A percentile compares a stretch with the other conserved stretches of the same genome.
Conservation (phyloP, 2,797 vertebrate species). For the Fratercula arctica region DNA sequence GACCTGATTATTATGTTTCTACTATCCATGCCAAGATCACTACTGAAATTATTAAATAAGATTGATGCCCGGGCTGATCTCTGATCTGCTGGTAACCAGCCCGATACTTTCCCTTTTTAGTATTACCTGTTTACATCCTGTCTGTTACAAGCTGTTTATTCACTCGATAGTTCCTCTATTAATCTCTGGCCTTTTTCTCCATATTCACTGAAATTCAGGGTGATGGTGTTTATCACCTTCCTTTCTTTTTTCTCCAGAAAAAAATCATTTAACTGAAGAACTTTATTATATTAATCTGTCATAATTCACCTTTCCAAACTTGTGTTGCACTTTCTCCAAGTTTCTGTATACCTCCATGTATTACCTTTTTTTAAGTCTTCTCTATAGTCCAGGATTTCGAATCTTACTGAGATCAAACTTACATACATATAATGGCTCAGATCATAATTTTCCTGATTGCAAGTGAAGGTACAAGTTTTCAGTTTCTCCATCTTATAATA, state of each 20-base stretch:
- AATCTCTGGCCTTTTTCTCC: not conserved
- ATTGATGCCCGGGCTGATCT: not conserved
- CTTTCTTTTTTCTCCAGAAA: not conserved
- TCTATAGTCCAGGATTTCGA: not conserved
- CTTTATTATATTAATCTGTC: not conserved
- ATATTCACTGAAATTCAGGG: not conserved
- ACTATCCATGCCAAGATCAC: not conserved
- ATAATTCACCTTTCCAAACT: not conserved
- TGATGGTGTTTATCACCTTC: not conserved
- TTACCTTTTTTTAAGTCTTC: not conserved
- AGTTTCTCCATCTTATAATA: not conserved
- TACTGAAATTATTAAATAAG: not conserved
- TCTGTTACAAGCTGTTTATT: not conserved
- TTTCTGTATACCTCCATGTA: not conserved
- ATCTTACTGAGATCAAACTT: not conserved
- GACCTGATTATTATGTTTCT: not conserved
- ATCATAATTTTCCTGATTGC: not conserved
- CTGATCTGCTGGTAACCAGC: not conserved
- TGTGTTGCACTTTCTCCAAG: not conserved
- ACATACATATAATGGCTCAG: not conserved
- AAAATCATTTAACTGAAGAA: not conserved
- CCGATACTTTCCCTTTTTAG: not conserved
- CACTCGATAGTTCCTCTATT: not conserved
- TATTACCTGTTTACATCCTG: not conserved
- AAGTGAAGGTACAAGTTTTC: not conserved